Conservation (phyloP, 2,113 vertebrate genomes). For the Odobenus rosmarus region DNA sequence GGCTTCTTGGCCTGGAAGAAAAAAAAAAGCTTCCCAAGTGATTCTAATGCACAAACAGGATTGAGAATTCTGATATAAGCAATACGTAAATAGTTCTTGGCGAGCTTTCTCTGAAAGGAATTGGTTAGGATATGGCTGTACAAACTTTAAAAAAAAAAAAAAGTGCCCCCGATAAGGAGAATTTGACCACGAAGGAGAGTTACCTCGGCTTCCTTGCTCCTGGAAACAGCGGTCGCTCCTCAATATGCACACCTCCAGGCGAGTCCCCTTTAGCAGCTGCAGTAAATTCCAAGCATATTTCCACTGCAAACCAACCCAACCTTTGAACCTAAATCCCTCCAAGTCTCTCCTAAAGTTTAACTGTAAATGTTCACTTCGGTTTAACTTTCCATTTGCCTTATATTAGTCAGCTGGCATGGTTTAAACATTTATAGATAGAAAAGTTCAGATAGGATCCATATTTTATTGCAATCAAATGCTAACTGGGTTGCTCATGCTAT, state of each 20-base stretch:
- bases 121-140: conserved; percentile 55
- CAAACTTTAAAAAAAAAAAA: conserved; percentile 51
- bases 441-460: conserved; percentile 49
- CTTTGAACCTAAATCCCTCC: conserved; percentile 74
- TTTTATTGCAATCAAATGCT: conserved; percentile 69
- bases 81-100: conserved; percentile 50
- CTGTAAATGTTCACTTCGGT: conserved; percentile 63
- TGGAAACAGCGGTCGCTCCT: conserved; percentile 48
- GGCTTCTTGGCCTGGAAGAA: not conserved
- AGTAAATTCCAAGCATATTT: conserved; percentile 81
- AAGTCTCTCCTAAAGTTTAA: conserved; percentile 77
- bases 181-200: conserved; percentile 69
- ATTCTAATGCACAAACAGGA: not conserved
- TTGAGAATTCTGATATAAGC: conserved; percentile 15
- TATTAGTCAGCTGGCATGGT: conserved; percentile 61
- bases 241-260: conserved; percentile 69
- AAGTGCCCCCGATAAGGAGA: conserved; percentile 27
- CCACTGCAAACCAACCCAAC: conserved; percentile 78
- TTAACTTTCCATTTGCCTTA: conserved; percentile 80
- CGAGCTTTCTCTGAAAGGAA: conserved; percentile 66
- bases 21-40: not conserved
- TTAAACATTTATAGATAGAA: conserved; percentile 74
- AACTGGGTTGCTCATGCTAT: conserved; percentile 41
- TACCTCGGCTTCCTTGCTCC: conserved; percentile 52
- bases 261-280: conserved; percentile 69